phyloP scores from a whole-genome alignment of 2,888 invertebrate genomes.

The Pachycephus smyrnensis region DNA sequence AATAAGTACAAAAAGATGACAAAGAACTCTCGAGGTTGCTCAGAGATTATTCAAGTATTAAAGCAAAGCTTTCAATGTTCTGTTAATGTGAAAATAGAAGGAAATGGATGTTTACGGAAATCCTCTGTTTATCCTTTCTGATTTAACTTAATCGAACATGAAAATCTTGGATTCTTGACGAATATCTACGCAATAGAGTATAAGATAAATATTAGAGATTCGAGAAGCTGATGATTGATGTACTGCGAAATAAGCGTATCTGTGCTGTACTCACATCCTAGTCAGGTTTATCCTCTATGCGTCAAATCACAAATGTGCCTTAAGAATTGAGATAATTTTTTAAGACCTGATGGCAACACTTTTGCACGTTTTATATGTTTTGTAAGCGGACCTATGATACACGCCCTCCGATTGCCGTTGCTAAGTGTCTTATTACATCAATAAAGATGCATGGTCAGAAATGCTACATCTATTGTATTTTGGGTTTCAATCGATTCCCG shows the following conservation, averaged over 20 bases:
- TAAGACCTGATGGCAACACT: neutral
- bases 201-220: neutral
- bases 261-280: neutral
- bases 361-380: neutral
- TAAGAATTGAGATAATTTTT: neutral
- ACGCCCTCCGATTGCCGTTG: neutral
- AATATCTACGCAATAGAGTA: neutral
- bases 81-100: neutral
- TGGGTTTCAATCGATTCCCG: no score
- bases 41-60: neutral
- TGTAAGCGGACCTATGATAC: neutral
- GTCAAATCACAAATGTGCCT: neutral
- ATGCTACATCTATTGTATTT: neutral
- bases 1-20: neutral
- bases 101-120: neutral
- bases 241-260: neutral
- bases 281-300: neutral
- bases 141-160: neutral
- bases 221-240: neutral
- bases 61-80: neutral
- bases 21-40: neutral
- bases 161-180: neutral
- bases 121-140: neutral
- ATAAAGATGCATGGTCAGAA: neutral
- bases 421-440: neutral